These are phyloP conservation scores for Notothenia coriiceps DNA, from an alignment of 2,113 vertebrate genomes.

Conservation along the genomic window DNA sequence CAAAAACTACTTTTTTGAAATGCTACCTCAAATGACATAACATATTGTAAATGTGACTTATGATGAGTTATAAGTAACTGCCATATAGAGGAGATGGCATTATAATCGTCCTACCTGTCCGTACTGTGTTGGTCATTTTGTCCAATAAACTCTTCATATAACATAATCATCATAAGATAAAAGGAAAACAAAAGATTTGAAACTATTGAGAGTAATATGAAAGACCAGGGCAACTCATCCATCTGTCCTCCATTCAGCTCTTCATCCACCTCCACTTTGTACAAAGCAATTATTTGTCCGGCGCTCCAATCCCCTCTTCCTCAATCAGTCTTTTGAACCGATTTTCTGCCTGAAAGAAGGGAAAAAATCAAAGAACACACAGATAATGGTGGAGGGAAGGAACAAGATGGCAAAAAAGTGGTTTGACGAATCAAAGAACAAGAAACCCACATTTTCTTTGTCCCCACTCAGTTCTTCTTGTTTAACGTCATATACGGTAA, in stretches of 20 bases:
- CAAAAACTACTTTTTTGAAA: too few species aligned
- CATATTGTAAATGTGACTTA: too few species aligned
- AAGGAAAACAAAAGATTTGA: neutral
- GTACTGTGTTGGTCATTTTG: too few species aligned
- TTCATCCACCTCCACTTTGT: neutral
- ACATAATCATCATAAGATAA: neutral
- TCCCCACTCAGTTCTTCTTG: neutral
- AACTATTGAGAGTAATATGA: neutral
- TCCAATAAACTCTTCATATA: neutral
- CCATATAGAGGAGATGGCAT: too few species aligned
- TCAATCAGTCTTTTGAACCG: neutral
- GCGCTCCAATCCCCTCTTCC: neutral
- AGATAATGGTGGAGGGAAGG: neutral
- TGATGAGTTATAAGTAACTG: too few species aligned
- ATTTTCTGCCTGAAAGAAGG: neutral
- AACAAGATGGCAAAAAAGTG: neutral
- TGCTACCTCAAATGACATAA: too few species aligned
- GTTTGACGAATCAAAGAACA: neutral
- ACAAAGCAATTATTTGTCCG: constrained; percentile 22
- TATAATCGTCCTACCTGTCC: too few species aligned
- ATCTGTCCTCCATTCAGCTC: neutral
- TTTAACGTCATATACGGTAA: neutral
- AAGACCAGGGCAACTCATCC: neutral
- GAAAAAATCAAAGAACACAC: neutral
- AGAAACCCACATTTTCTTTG: neutral